Evolutionary conservation across 2,113 vertebrate species (phyloP), one percentile per base, ranked within the genome.

Genomic region (Sapajus apella): DNA sequence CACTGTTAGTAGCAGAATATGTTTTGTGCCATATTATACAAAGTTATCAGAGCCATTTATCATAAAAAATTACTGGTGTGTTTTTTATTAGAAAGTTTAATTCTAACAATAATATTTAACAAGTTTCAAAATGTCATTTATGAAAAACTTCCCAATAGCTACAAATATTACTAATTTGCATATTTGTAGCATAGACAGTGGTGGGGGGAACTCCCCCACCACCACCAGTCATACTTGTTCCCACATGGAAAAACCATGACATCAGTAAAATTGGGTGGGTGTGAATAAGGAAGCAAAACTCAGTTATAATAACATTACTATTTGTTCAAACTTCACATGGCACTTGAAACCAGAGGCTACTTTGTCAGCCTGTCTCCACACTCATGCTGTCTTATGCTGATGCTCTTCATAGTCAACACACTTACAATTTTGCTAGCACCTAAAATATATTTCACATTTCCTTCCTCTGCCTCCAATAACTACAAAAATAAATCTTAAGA

Each of bases 221-320:
- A 96, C 79, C 91, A 96, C 92, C 89, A 79, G 98, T 98, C 98
- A 98, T 98, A 98, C 96, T 98, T 97, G 98, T 98, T 99, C 98
- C 98, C 98, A 98, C 98, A 98, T 99, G 99, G 98, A 99, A 99
- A 99, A 99, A 98, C 98, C 99, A 98, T 99, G 98, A 99, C 98
- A 98, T 99, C 98, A 99, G 97, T 98, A 96, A 95, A 98, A 97
- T 85, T 97, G 93, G 97, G 98, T 98, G 98, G 98, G 98, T 98
- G 97, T 97, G 98, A 98, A 98, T 97, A 98, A 99, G 98, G 98
- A 99, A 99, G 98, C 97, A 56, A 73, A 98, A 98, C 94, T 90
- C 89, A 89, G 87, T 58, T 82, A 96, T 79, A 95, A 93, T 64
- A 97, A 93, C 87, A 97, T 79, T 81, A 91, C 55, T 56, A 56